Base-by-base conservation (phyloP, 2,797 vertebrate species). In the Acanthurus leucopareius region DNA sequence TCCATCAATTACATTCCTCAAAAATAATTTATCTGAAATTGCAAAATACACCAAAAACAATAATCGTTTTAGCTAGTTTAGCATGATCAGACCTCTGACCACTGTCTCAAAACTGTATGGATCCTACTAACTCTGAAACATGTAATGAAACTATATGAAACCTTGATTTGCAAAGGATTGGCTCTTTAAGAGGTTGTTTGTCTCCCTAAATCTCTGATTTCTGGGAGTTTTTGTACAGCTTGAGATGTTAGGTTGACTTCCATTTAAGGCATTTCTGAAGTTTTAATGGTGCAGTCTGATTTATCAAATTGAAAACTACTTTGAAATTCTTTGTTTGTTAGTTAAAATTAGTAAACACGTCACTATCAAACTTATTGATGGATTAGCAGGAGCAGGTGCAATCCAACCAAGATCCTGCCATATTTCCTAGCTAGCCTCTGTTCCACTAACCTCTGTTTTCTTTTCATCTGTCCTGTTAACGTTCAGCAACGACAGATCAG, bases 371-470 rank as follows among this genome's bases (percentile, higher is more conserved):
- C 10, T 1, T 40, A 6, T 15, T 38, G 2, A 28, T 45, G 42
- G 20, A 69, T 57, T n/a, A 60, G 2, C 2, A 68, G 25, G 3
- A 28, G 52, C 47, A 51, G 62, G 52, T 64, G 52, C 52, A 61
- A 64, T 17, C 20, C 19, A 53, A 51, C 11, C 35, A 5, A 61
- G 16, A 17, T n/a, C 25, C 7, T 25, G 6, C 53, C 20, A 11
- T 17, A 10, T 7, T 44, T 28, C 20, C 7, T 20, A 20, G 20
- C 40, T 19, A 22, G 9, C 32, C 35, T 57, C n/a, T 61, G 64
- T 54, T 62, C 4, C n/a, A n/a, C 17, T n/a, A 20, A 28, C 59
- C 28, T 64, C 60, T 64, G 40, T 14, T 22, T 53, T 38, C 14
- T 4, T 8, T 59, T 60, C n/a, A 20, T 20, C 4, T 40, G 28